Base-by-base conservation (phyloP, 2,888 invertebrate genomes). In the Sialis lutaria region DNA sequence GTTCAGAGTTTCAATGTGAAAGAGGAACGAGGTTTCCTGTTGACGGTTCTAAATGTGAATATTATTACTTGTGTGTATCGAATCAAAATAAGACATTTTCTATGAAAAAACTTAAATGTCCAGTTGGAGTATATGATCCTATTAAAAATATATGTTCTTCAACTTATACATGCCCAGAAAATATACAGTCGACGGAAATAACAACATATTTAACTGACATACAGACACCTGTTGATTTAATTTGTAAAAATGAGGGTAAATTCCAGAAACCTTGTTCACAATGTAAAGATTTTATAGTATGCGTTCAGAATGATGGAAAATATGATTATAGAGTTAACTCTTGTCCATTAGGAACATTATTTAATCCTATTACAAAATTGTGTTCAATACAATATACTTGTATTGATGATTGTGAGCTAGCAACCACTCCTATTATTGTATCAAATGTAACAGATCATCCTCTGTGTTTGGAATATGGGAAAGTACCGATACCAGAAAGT, bases 221-320 rank as follows among this genome's bases (percentile, higher is more conserved):
- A 7, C 5, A 10, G 6, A 37, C 5, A 37, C 37, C 37, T 6
- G 7, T 5, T 12, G 10, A 30, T 35, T 41, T 41, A 13, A 13
- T 40, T 10, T 50, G 50, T 43, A 45, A 30, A 13, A 13, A 49
- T 39, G 44, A 40, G 33, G 52, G 52, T 41, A 45, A 46, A 43
- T 50, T 49, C 40, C 42, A 43, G 7, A 42, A 49, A 37, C 40
- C 43, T 33, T 45, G 42, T 44, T 1, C 45, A 22, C 47, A 41
- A 6, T 56, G 55, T 40, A 49, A 30, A 6, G 47, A 47, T 45
- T 47, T 43, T 49, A 34, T 44, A 32, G 30, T 39, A 40, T 47
- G 50, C 45, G 8, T 42, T 12, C 44, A 22, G 4, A 22, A 22
- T 2, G 22, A 22, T 22, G 22, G 22, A 22, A 22, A 22, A 22